Evolutionary conservation across 2,888 invertebrate species (phyloP).

Genomic region (Hypselothyrea guttata): DNA sequence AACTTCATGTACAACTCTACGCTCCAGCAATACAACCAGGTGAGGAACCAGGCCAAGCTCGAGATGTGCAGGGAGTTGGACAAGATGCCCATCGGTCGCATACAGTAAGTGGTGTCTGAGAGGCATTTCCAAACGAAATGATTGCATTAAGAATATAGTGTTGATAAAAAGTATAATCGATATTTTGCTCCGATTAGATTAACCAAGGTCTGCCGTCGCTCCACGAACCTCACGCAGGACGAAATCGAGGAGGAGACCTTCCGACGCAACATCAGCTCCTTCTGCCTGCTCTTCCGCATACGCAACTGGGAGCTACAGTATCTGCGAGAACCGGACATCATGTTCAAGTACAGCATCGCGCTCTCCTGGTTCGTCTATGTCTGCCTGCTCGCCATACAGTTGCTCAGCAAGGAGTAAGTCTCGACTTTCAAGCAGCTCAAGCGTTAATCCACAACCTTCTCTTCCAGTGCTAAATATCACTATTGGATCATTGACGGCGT

Average conservation of each 20-base stretch:
- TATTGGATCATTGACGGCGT: conserved; percentile 83
- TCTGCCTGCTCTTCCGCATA: conserved; percentile 86
- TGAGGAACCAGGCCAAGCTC: conserved; percentile 83
- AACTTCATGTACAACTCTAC: conserved; percentile 82
- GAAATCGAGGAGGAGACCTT: conserved; percentile 81
- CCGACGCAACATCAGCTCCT: conserved; percentile 82
- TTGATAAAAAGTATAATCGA: not conserved
- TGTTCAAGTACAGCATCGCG: conserved; percentile 91
- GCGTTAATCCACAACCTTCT: too few species aligned
- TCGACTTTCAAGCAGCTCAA: not conserved
- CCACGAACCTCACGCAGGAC: conserved; percentile 79
- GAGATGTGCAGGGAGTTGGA: conserved; percentile 92
- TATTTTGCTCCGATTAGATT: conserved; percentile 57
- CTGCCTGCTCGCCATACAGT: conserved; percentile 85
- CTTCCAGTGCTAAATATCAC: conserved; percentile 43
- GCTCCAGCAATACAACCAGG: conserved; percentile 82
- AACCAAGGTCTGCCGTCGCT: conserved; percentile 74
- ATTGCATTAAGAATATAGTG: rapidly evolving
- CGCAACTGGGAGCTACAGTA: conserved; percentile 88
- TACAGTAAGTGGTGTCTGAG: conserved; percentile 85
- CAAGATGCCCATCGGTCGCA: conserved; percentile 91
- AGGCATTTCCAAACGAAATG: too few species aligned
- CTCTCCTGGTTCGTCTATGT: conserved; percentile 85
- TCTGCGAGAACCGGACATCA: conserved; percentile 89
- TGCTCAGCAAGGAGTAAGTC: conserved; percentile 83